Evolutionary conservation across 2,888 invertebrate species (phyloP).

Genomic region (Alsophila aescularia): DNA sequence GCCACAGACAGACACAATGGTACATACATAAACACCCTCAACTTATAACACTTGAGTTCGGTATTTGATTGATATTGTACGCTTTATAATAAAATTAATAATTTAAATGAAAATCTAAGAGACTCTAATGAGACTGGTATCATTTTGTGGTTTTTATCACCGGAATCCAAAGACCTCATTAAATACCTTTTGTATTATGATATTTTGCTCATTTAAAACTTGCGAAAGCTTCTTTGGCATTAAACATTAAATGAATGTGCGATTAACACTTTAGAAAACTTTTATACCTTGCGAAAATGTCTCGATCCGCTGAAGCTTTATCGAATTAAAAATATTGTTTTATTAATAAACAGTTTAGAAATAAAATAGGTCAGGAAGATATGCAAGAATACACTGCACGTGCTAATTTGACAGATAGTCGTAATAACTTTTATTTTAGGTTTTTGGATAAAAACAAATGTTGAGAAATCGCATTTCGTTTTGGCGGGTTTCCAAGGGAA

Average conservation of each 20-base stretch:
- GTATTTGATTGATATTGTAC: neutral
- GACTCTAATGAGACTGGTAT: conserved; percentile 30
- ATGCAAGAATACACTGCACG: conserved; percentile 10
- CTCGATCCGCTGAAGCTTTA: conserved; percentile 5
- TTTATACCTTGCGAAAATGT: neutral
- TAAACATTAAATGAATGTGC: conserved; percentile 3
- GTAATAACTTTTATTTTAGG: conserved; percentile 23
- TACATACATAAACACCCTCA: no score
- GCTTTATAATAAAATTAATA: conserved; percentile 4
- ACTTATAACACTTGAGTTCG: no score
- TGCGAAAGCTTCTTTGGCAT: conserved; percentile 33
- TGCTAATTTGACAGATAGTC: conserved; percentile 21
- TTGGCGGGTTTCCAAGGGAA: conserved; percentile 57
- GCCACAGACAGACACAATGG: no score
- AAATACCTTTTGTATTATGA: conserved; percentile 30
- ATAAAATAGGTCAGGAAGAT: conserved; percentile 3
- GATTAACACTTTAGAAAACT: neutral
- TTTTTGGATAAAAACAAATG: conserved; percentile 33
- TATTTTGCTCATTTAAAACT: conserved; percentile 29
- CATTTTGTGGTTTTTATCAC: conserved; percentile 32
- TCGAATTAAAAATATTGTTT: neutral
- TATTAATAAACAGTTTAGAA: neutral
- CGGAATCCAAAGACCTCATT: conserved; percentile 37
- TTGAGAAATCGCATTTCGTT: conserved; percentile 41
- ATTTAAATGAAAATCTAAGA: conserved; percentile 33